phyloP scores from a whole-genome alignment of 2,113 vertebrate genomes.

The Cyphomyrus discorhynchus region DNA sequence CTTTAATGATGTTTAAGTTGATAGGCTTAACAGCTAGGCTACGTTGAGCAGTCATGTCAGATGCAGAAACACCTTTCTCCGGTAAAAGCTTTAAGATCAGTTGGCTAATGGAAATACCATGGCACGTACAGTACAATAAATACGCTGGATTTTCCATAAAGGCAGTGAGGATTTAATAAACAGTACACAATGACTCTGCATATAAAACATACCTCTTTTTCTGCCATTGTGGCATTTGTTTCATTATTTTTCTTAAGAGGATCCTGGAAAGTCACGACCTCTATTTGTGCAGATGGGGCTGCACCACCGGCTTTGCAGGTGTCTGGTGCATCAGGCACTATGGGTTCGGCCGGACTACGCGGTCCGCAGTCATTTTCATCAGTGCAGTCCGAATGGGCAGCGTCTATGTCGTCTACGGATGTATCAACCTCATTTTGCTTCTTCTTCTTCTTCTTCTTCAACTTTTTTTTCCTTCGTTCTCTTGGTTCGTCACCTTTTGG shows the following conservation, averaged over 20 bases:
- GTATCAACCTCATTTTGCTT: neutral
- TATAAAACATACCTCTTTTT: constrained; percentile 14
- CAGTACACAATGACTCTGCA: neutral
- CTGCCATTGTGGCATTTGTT: neutral
- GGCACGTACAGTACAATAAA: neutral
- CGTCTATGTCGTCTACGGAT: neutral
- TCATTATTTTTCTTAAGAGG: constrained; percentile 54
- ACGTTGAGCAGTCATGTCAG: neutral
- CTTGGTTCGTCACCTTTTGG: constrained; percentile 1
- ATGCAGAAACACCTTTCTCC: neutral
- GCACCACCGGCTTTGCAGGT: neutral
- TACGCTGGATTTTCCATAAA: constrained; percentile 16
- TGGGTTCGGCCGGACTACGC: neutral
- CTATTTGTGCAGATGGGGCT: constrained; percentile 33
- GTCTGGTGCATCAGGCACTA: neutral
- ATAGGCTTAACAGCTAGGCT: neutral
- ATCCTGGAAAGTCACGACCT: constrained; percentile 68
- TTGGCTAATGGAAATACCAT: neutral
- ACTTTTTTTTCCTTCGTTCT: constrained; percentile 29
- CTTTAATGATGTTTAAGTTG: neutral
- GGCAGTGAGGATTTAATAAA: neutral
- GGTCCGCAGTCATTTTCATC: neutral
- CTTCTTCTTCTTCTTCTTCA: constrained; percentile 15
- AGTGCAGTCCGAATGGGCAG: neutral
- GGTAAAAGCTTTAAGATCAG: neutral